Evolutionary conservation across 1,140 invertebrate genomes (phyloP), one percentile per base, ranked within the genome.

Genomic region (Aphelenchoides fujianensis): DNA sequence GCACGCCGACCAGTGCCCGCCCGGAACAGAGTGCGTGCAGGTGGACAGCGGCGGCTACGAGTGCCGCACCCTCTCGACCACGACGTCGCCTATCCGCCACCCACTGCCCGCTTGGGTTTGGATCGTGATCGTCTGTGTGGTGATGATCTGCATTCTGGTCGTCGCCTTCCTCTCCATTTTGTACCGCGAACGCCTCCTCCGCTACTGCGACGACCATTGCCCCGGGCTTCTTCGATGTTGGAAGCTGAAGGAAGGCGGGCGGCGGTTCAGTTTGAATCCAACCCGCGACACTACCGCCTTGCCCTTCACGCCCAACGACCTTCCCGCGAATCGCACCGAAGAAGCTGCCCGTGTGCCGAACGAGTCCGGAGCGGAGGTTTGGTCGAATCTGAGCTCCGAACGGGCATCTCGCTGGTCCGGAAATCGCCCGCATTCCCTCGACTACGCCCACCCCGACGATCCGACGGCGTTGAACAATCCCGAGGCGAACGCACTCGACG

Each of bases 201-300:
- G 34, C 12, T 66, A 34, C 34, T 36, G 16, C 12, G 63, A 66
- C 32, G 32, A 1, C 1, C 31, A 34, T 1, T 66, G 19, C 34
- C 63, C 63, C 2, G 31, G 63, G 32, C 3, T 66, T 12, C 53
- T 66, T 34, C 31, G 31, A 12, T 66, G 63, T 66, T 66, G 16
- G 27, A 35, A 36, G 3, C 34, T 34, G 27, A 66, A 66, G 32
- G 63, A 66, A 37, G 63, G 63, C 27, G 31, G 31, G 28, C 63
- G 63, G 0, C 31, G 63, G 2, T 66, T 66, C 34, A 66, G 63
- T 66, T 16, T 66, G 28, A 35, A 66, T 35, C 63, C 63, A 37
- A 66, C 63, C 12, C 31, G 63, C n/a, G 63, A 66, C 63, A 66
- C 32, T 3, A 12, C 27, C 32, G 31, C 16, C 16, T 66, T 66